Base-by-base conservation (phyloP, 37 sponge, comb jelly and placozoan species). In the Theonella swinhoei region DNA sequence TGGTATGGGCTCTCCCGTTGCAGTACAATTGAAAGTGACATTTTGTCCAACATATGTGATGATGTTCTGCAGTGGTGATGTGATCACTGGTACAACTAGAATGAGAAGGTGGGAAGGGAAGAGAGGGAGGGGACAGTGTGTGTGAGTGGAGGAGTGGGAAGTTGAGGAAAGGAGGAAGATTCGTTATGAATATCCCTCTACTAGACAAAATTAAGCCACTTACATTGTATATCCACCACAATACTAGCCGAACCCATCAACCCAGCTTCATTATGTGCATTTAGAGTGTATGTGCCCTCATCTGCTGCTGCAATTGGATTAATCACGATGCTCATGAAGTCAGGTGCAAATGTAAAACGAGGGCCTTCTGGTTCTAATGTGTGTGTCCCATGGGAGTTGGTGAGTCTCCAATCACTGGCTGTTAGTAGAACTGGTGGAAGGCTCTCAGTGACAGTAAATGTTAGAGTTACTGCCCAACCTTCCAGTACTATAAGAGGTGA, bases 1-100 rank as follows among this genome's bases (percentile, higher is more conserved):
- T 8, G 87, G 87, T 24, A 43, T 79, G 0, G 80, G 80, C 7
- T 78, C 29, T 7, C 87, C 87, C 24, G 74, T 74, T 29, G 80
- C 87, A 2, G 42, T 42, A 32, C 87, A 87, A 0, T 22, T 72
- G 64, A 87, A 73, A 23, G 74, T 36, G 1, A 65, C 68, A 32
- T 4, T 61, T 37, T 65, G 54, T 28, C 87, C 67, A 64, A 32
- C 24, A 25, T 70, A 1, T 1, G 24, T 2, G 8, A 14, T 14
- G 54, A 14, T 14, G 14, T 47, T 47, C 14, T 17, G 11, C 7
- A 14, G 54, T 47, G 54, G 54, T 17, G 54, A 17, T 14, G 14
- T 14, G 14, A 47, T 47, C 11, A 14, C 54, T 17, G 54, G 11
- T 47, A 14, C 54, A 47, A 47, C 54, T 47, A 14, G 14, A 14